phyloP scores from a whole-genome alignment of 2,113 vertebrate genomes.

The Andinoacara biseriatus region DNA sequence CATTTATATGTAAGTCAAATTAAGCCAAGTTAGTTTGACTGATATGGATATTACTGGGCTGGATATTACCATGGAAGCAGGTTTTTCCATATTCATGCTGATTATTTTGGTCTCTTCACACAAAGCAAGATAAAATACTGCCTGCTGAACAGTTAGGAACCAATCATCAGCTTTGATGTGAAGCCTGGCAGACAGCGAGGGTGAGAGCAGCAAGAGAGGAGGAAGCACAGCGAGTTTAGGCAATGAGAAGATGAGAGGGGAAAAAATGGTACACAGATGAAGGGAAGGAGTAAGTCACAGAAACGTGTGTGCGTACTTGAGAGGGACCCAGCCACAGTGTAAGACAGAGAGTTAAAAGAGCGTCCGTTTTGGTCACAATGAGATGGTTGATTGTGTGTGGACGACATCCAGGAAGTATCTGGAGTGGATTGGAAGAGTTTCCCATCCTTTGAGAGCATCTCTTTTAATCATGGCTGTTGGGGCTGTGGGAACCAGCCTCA shows the following conservation, averaged over 20 bases:
- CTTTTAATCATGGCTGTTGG: slow-evolving; percentile 81
- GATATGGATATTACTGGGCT: slow-evolving; percentile 77
- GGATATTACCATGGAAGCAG: slow-evolving; percentile 75
- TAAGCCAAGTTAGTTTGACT: slow-evolving; percentile 76
- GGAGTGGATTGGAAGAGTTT: slow-evolving; percentile 70
- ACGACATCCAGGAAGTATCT: slow-evolving; percentile 68
- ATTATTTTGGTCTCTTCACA: slow-evolving; percentile 78
- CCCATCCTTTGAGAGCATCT: slow-evolving; percentile 74
- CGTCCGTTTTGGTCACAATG: slow-evolving; percentile 75
- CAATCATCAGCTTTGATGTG: slow-evolving; percentile 77
- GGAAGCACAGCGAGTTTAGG: slow-evolving; percentile 46
- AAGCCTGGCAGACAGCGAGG: slow-evolving; percentile 71
- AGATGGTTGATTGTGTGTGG: slow-evolving; percentile 66
- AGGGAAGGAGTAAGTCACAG: slow-evolving; percentile 51
- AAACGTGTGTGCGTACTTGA: slow-evolving; percentile 36
- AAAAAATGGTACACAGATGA: slow-evolving; percentile 58
- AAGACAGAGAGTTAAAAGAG: slow-evolving; percentile 69
- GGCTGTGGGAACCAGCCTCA: slow-evolving; percentile 71
- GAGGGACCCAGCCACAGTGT: slow-evolving; percentile 46
- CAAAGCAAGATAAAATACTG: slow-evolving; percentile 74
- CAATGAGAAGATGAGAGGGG: slow-evolving; percentile 30
- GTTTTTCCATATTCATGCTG: slow-evolving; percentile 78
- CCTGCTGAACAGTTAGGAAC: slow-evolving; percentile 72
- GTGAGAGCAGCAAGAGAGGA: slow-evolving; percentile 57
- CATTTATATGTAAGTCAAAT: slow-evolving; percentile 75